These are phyloP conservation scores for Noctua janthina DNA, from an alignment of 2,888 invertebrate genomes.

Conservation along the genomic window DNA sequence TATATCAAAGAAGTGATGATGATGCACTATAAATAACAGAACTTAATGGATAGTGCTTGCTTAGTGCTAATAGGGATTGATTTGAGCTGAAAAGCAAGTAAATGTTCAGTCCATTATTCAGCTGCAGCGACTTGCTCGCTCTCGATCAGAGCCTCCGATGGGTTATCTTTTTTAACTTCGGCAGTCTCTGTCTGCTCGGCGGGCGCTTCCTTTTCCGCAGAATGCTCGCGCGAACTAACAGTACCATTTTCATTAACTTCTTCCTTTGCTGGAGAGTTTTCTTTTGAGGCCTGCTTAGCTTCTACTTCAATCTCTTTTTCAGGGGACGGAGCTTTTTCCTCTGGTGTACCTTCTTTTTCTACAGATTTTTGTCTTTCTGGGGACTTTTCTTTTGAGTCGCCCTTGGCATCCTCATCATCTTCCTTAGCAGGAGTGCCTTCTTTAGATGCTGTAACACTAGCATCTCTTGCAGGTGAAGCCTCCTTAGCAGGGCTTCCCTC, in stretches of 20 bases:
- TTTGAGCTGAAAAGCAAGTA: slow-evolving; percentile 87
- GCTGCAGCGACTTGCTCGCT: slow-evolving; percentile 84
- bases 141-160: slow-evolving; percentile 85
- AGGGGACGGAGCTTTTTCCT: slow-evolving; percentile 71
- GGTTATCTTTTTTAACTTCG: slow-evolving; percentile 81
- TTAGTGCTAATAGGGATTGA: slow-evolving; percentile 85
- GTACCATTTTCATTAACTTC: slow-evolving; percentile 85
- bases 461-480: slow-evolving; percentile 69
- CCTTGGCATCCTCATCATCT: slow-evolving; percentile 65
- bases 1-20: slow-evolving; percentile 83
- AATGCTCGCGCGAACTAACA: slow-evolving; percentile 85
- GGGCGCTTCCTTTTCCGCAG: slow-evolving; percentile 79
- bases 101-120: slow-evolving; percentile 80
- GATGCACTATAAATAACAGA: slow-evolving; percentile 85
- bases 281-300: slow-evolving; percentile 78
- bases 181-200: slow-evolving; percentile 65
- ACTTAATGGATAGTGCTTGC: slow-evolving; percentile 85
- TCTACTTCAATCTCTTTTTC: slow-evolving; percentile 73
- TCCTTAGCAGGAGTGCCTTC: slow-evolving; percentile 74
- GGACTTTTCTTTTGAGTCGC: slow-evolving; percentile 65
- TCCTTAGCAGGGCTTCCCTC: slow-evolving; percentile 70
- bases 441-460: slow-evolving; percentile 66
- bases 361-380: slow-evolving; percentile 77
- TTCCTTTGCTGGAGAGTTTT: slow-evolving; percentile 78
- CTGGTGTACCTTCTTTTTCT: slow-evolving; percentile 72